Evolutionary conservation across 2,888 invertebrate species (phyloP).

Genomic region (Tenthredo notha): DNA sequence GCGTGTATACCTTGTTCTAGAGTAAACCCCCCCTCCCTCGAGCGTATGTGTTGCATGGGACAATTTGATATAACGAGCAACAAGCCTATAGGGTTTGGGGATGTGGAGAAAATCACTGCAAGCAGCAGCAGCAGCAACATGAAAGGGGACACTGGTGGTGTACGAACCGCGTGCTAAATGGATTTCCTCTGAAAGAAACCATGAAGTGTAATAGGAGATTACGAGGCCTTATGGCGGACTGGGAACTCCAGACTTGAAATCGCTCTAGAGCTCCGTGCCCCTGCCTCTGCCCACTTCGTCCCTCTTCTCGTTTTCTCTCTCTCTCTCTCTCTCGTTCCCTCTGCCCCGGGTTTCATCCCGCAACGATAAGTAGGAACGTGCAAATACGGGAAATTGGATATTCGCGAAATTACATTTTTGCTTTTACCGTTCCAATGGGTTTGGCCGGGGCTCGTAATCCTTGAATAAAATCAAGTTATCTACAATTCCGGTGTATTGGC

Average conservation of each 20-base stretch:
- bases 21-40: slow-evolving; percentile 1
- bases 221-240: slow-evolving; percentile 54
- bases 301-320: neutral
- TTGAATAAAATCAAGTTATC: slow-evolving; percentile 46
- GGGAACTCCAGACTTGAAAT: slow-evolving; percentile 50
- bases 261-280: slow-evolving; percentile 17
- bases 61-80: slow-evolving; percentile 19
- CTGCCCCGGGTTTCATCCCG: slow-evolving; percentile 32
- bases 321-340: neutral
- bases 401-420: slow-evolving; percentile 51
- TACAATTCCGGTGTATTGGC: slow-evolving; percentile 34
- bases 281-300: neutral
- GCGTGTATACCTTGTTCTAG: slow-evolving; percentile 2
- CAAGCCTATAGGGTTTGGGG: neutral
- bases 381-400: slow-evolving; percentile 54
- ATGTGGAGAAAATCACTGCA: slow-evolving; percentile 30
- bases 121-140: slow-evolving; percentile 23
- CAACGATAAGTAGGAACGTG: slow-evolving; percentile 47
- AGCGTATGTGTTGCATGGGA: neutral
- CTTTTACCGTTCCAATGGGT: slow-evolving; percentile 37
- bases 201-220: slow-evolving; percentile 55
- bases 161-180: slow-evolving; percentile 53
- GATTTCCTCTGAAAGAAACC: slow-evolving; percentile 55
- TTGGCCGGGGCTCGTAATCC: slow-evolving; percentile 40
- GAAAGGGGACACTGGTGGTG: slow-evolving; percentile 49